Base-by-base conservation (phyloP, 1,140 invertebrate genomes). In the Calliopsis andreniformis region DNA sequence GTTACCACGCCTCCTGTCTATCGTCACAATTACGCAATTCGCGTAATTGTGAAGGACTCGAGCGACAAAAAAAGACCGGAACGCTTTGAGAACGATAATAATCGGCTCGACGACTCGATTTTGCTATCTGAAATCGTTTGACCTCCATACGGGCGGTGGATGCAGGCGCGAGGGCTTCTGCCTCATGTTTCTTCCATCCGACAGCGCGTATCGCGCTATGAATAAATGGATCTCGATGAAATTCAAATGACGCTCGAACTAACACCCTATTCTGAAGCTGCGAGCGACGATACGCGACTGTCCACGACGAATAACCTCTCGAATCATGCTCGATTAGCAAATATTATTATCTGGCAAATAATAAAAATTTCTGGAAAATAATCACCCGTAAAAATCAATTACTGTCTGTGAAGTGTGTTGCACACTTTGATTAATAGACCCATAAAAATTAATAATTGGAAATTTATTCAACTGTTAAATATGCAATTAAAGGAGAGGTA, bases 211-310 rank as follows among this genome's bases (percentile, higher is more conserved):
- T 81, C 78, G 58, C 53, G 80, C 78, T 64, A 62, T 77, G 80
- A 81, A 81, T 82, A 82, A 82, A 77, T 71, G 73, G 62, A 81
- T 71, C 53, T 45, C 63, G 51, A 81, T 82, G 79, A 82, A 82
- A 81, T 81, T 62, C 39, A 81, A 77, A 80, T 81, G 47, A 49
- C 5, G 1, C 35, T 10, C 28, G 69, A 47, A 51, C 25, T 25
- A 35, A 72, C 39, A 66, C 30, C 35, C 51, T 56, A 42, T 58
- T 42, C 56, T 7, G 7, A 12, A 16, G 16, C n/a, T 42, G 53
- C 47, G 55, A 49, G 56, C 42, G 42, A 72, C 35, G 20, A 28
- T 28, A 23, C 20, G 23, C 14, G 0, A 18, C n/a, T n/a, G 39
- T 8, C 42, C 23, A 16, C 43, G 45, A 61, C 51, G 18, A 23